Base-by-base conservation (phyloP, 2,888 invertebrate genomes). In the Andrena chrysosceles region DNA sequence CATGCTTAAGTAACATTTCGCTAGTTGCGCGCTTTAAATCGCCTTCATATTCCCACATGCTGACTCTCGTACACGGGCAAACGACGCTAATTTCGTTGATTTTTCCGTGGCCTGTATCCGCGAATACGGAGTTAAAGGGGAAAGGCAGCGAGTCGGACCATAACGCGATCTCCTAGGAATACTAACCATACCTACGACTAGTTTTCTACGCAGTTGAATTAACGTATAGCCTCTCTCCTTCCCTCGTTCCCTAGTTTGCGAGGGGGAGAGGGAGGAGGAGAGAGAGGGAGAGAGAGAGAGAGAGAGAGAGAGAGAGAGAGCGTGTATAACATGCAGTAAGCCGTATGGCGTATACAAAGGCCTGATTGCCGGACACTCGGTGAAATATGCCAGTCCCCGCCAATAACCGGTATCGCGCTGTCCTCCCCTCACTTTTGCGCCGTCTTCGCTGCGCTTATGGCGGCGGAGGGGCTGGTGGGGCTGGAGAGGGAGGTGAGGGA, bases 331-430 rank as follows among this genome's bases (percentile, higher is more conserved):
- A 69, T 79, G 87, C 83, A 85, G 87, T 81, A 77, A 85, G 23
- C 42, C 42, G 42, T 4, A 42, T 42, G 86, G 83, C 83, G 85
- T 87, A 85, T 85, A 89, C 88, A 89, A 90, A 90, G 85, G 87
- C 85, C 84, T 87, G 90, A 91, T 91, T 89, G 90, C 87, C 85
- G 90, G 89, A 89, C 90, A 89, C 86, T 83, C 90, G 87, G 90
- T 89, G 90, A 92, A 92, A 91, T 92, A 92, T 91, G 90, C 89
- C 87, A 90, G 90, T 90, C 87, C 86, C 88, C 90, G 90, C 91
- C 91, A 92, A 92, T 91, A 93, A 93, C 92, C 92, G 92, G 92
- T 92, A 92, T 92, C 89, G 81, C 81, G 85, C 83, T 83, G 83
- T 87, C 85, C 89, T 87, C 87, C 86, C 88, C 83, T 87, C 86